Evolutionary conservation across 2,797 vertebrate species (phyloP), one percentile per base, ranked within the genome.

Genomic region (Mycteria americana): DNA sequence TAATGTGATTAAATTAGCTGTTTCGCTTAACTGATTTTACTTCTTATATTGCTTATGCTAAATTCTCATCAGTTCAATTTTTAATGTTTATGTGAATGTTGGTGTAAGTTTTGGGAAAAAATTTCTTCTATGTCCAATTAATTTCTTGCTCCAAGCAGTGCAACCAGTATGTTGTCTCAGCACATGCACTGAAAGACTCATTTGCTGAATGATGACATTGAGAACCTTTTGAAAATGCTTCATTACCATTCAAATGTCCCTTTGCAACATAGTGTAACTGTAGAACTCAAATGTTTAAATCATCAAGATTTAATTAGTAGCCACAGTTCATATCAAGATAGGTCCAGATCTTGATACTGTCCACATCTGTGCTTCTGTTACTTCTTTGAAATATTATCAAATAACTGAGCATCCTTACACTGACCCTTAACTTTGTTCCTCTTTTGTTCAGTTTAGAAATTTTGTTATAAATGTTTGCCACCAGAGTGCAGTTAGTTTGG

Each of bases 401-500:
- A 82, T 84, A 95, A 72, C 25, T 86, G 48, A 77, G 17, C n/a
- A 86, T 64, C 51, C 31, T 76, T 86, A 63, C 16, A 45, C n/a
- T 84, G 48, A 72, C 56, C 79, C 18, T 33, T 94, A 54, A 90
- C 41, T 77, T 95, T 84, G 50, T 74, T 92, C 11, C 7, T 60
- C 25, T 94, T 76, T 75, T 33, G 2, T 83, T 82, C 72, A 24
- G 33, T 88, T 97, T 84, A 62, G 69, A 96, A 85, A 81, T 95
- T 65, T 80, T 92, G 13, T 94, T 89, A 77, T 67, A 48, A 93
- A 62, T 84, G 30, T 83, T 96, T 95, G 78, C 88, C 85, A 89
- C 77, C 46, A 68, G 93, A 88, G 89, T 87, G 25, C 57, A 91
- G 45, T 96, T 96, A 57, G 54, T 91, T 94, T 96, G n/a, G 22